Evolutionary conservation across 2,113 vertebrate species (phyloP).

Genomic region (Tachuris rubrigastra): DNA sequence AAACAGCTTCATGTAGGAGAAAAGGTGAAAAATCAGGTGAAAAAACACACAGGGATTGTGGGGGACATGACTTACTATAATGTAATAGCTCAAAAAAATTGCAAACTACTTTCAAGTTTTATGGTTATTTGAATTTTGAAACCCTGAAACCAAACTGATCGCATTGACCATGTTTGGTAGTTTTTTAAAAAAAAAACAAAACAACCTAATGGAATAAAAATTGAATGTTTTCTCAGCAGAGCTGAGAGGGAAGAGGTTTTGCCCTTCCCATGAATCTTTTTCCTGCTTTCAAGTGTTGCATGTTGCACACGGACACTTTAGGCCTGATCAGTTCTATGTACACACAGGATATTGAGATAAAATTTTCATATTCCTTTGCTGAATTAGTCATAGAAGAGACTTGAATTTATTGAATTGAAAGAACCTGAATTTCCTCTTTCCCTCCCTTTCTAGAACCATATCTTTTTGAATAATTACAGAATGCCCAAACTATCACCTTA

Average conservation of each 20-base stretch:
- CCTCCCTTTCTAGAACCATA: neutral
- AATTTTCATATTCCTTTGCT: neutral
- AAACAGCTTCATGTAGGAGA: neutral
- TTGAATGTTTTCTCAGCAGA: neutral
- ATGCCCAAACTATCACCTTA: neutral
- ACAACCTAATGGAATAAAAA: neutral
- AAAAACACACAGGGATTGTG: fast-evolving
- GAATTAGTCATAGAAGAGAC: neutral
- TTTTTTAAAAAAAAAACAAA: neutral
- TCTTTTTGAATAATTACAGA: neutral
- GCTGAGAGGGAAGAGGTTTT: neutral
- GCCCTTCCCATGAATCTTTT: neutral
- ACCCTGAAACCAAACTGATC: neutral
- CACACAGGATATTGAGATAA: neutral
- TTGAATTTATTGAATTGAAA: neutral
- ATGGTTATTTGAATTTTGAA: neutral
- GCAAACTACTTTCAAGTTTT: neutral
- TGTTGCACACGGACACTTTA: neutral
- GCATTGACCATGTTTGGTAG: neutral
- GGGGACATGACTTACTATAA: fast-evolving
- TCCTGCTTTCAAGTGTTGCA: neutral
- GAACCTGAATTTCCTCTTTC: neutral
- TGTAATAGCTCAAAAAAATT: neutral
- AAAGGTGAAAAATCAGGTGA: neutral
- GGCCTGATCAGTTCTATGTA: neutral